These are phyloP conservation scores for Tribolium madens DNA, from an alignment of 1,140 invertebrate species.

Conservation along the genomic window DNA sequence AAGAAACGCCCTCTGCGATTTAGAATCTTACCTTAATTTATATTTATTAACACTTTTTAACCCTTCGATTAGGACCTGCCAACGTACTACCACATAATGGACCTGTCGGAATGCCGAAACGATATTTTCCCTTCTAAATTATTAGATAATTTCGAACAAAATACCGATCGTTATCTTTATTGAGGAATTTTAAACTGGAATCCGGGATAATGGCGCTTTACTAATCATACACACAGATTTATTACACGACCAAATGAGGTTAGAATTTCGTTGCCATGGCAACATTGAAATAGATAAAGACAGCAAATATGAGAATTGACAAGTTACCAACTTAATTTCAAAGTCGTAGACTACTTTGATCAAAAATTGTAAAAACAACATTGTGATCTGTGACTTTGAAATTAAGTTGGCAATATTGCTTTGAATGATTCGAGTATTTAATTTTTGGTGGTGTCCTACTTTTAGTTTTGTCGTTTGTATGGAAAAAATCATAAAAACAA, in stretches of 20 bases:
- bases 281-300: no score
- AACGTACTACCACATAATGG: slow-evolving; percentile 35
- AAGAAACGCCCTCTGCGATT: slow-evolving; percentile 16
- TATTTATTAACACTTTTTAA: slow-evolving; percentile 35
- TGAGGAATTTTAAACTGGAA: slow-evolving; percentile 37
- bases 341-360: no score
- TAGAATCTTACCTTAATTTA: slow-evolving; percentile 17
- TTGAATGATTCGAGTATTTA: no score
- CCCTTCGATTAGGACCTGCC: slow-evolving; percentile 12
- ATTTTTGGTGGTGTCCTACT: no score
- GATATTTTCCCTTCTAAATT: slow-evolving; percentile 30
- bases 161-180: slow-evolving; percentile 39
- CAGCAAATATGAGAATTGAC: no score
- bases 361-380: no score
- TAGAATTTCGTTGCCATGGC: neutral
- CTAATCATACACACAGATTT: neutral
- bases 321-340: neutral
- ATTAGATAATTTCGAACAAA: slow-evolving; percentile 25
- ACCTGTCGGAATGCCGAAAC: slow-evolving; percentile 20
- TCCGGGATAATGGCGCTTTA: slow-evolving; percentile 25
- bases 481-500: no score
- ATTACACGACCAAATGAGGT: neutral
- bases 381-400: no score
- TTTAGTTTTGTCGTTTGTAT: no score
- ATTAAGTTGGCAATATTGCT: no score